Evolutionary conservation across 2,797 vertebrate genomes (phyloP), one percentile per base, ranked within the genome.

Genomic region (Lepidocolaptes lacrymiger): DNA sequence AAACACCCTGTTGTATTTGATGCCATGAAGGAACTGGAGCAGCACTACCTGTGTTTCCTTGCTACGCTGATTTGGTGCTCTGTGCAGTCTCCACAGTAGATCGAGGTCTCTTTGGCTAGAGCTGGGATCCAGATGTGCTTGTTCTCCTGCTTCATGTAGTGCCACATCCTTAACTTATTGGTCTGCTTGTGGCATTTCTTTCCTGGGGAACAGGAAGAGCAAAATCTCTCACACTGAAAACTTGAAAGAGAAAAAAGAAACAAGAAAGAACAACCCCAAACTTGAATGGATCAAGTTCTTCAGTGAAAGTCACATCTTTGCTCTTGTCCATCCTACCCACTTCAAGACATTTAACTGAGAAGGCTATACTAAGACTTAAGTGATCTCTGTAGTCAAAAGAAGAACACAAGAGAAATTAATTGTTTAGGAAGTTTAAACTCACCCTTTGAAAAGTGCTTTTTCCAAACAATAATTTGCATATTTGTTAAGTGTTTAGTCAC

Each of bases 391-490:
- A 3, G 2, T 28, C 21, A 54, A 44, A 94, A 41, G 3, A 14
- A 85, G 5, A n/a, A 81, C 80, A 5, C 3, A 69, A 83, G 19
- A 81, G 0, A 69, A 81, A 93, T 37, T 26, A 0, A 26, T 41
- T 73, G 2, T 16, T 76, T 64, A 37, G 6, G 27, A 73, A 58
- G 9, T 11, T 64, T 69, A 69, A 88, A 79, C 1, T 69, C 27
- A 68, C 3, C 21, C 11, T 58, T 79, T 3, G 7, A 28, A 2
- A 58, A 56, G 0, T 4, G 7, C 2, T 21, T 68, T 81, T 61
- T 44, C 24, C 14, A 18, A 16, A 4, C 61, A 32, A 15, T 1
- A 27, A 30, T 76, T 41, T 82, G 3, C 9, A 7, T 67, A 34
- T 22, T 54, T 61, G 1, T 55, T 30, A 52, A 69, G 13, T 5